phyloP scores from a whole-genome alignment of 2,888 invertebrate species.

The Drosophila prolongata region DNA sequence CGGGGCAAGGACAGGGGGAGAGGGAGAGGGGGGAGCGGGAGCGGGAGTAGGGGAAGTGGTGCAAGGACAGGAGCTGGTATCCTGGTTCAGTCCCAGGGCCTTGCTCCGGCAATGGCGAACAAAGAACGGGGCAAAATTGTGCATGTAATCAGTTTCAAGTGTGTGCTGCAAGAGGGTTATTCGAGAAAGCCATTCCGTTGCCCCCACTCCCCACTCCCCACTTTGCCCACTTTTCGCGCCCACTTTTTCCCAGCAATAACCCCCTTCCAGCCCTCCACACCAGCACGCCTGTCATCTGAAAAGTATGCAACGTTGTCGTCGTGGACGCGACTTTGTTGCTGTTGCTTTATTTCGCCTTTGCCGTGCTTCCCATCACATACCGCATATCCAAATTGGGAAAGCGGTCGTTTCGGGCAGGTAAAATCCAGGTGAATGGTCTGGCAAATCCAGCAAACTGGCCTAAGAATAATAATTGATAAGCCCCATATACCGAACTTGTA shows the following conservation, averaged over 20 bases:
- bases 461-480: conserved; percentile 5
- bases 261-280: not conserved
- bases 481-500: too few relatives aligned
- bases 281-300: conserved; percentile 65
- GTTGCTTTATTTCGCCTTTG: conserved; percentile 69
- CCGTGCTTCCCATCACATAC: conserved; percentile 53
- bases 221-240: not conserved
- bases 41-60: not conserved
- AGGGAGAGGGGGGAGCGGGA: not conserved
- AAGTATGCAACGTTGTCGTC: conserved; percentile 66
- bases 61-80: conserved; percentile 10
- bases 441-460: not conserved
- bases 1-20: not conserved
- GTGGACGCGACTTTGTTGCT: conserved; percentile 66
- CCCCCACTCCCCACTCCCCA: conserved; percentile 17
- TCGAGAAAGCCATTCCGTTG: conserved; percentile 64
- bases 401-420: conserved; percentile 28
- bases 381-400: conserved; percentile 11
- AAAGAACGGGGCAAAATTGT: conserved; percentile 74
- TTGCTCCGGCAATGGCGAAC: conserved; percentile 57
- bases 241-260: not conserved
- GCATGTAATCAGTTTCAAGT: conserved; percentile 78
- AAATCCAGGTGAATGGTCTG: conserved; percentile 15
- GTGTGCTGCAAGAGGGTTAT: conserved; percentile 50
- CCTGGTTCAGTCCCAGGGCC: conserved; percentile 36